Evolutionary conservation across 1,140 invertebrate genomes (phyloP), one percentile per base, ranked within the genome.

Genomic region (Drosophila orosa): DNA sequence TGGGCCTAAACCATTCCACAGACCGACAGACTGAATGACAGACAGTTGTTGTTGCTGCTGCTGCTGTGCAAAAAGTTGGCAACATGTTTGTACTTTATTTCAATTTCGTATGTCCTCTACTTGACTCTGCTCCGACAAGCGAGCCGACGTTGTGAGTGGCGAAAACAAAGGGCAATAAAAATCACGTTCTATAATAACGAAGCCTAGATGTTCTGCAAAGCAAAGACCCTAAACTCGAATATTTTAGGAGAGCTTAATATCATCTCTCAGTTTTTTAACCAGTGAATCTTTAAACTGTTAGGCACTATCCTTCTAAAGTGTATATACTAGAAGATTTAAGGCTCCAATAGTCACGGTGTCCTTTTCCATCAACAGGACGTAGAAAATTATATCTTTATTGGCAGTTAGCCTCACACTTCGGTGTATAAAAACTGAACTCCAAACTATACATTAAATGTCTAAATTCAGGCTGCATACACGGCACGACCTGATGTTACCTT

Each of bases 31-130:
- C 47, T 42, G 72, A 60, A 59, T 47, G 76, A 57, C 57, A 58
- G 55, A 39, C 67, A 45, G 54, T 42, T 33, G 48, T 42, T 59
- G 44, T 24, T 48, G 27, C 27, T 62, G 24, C 22, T 78, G 63
- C 58, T 66, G 72, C 37, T 73, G 54, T 57, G 63, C 62, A 60
- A 67, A 84, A 83, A 83, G 80, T 83, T 83, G 77, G 47, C 80
- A 83, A 83, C 80, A 83, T 83, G 81, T 85, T 83, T 85, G 80
- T 85, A 80, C 79, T 80, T 83, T 83, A 85, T 83, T 83, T 85
- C 81, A 83, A 85, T 83, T 85, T 83, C 83, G 69, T 80, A 79
- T 82, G 69, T 69, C 61, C 71, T 67, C 80, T 44, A 55, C 60
- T 71, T 84, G 54, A 58, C 72, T 52, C 55, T 44, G 59, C 33